Evolutionary conservation across 2,888 invertebrate species (phyloP).

Genomic region (Pristionchus mayeri): DNA sequence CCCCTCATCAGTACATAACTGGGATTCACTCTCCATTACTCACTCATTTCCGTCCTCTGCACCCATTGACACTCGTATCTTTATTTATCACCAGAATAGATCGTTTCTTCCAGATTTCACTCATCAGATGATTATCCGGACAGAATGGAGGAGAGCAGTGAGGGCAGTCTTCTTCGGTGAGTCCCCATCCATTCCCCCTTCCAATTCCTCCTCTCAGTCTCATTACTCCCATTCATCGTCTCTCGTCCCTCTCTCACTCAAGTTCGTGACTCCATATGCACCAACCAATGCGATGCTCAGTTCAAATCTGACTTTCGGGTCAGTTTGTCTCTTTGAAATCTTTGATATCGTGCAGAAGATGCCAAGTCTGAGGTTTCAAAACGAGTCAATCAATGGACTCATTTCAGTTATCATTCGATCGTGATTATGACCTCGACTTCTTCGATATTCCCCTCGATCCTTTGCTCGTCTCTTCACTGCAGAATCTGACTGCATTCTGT

Average conservation of each 20-base stretch:
- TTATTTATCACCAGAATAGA: not conserved
- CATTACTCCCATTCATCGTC: not conserved
- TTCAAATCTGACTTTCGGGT: slow-evolving; percentile 46
- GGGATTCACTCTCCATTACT: not conserved
- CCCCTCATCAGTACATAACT: slow-evolving; percentile 23
- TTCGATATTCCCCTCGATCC: slow-evolving; percentile 42
- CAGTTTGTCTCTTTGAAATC: not conserved
- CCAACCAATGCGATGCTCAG: slow-evolving; percentile 45
- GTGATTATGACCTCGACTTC: slow-evolving; percentile 27
- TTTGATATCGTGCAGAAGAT: no score
- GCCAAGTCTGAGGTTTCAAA: no score
- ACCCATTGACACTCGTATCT: not conserved
- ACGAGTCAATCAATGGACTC: not conserved
- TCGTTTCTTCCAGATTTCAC: not conserved
- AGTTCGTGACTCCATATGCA: slow-evolving; percentile 4
- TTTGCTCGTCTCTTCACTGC: slow-evolving; percentile 33
- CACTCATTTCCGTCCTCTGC: slow-evolving; percentile 8
- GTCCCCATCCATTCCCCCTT: no score
- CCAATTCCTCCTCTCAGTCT: not conserved
- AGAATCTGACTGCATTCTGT: slow-evolving; percentile 40
- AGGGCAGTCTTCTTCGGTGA: no score
- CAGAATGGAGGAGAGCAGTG: not conserved
- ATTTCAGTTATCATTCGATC: slow-evolving; percentile 4
- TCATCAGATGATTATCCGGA: slow-evolving; percentile 19
- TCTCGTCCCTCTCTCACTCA: not conserved